Percentiles rank a stretch among this genome's conserved stretches.
These are phyloP conservation scores for Meda fulgida DNA, from an alignment of 2,797 vertebrate genomes.

Conservation along the genomic window DNA sequence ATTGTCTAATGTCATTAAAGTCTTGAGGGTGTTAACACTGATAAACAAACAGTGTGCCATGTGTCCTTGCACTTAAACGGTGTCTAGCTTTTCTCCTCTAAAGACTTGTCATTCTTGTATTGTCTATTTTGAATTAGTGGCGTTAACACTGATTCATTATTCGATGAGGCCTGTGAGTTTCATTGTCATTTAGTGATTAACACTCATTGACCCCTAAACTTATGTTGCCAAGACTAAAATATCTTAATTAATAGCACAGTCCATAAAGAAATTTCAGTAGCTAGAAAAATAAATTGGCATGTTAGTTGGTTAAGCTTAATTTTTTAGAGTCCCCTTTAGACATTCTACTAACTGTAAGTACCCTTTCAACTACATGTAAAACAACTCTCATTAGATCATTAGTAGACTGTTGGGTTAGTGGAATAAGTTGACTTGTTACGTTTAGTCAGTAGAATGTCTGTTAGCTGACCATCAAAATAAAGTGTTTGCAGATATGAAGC, in stretches of 20 bases:
- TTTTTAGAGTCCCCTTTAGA: background rate
- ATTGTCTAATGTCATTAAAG: conserved; percentile 23
- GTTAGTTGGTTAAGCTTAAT: background rate
- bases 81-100: conserved; percentile 9
- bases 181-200: background rate
- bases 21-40: conserved; percentile 25
- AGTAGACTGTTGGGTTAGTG: background rate
- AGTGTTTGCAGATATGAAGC: background rate
- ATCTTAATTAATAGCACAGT: background rate
- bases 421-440: background rate
- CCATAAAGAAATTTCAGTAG: background rate
- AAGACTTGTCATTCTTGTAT: background rate
- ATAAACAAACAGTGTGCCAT: conserved; percentile 23
- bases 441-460: background rate
- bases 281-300: background rate
- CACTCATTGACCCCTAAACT: background rate
- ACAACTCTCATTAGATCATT: background rate
- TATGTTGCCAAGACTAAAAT: background rate
- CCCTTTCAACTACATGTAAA: background rate
- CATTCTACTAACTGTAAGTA: background rate
- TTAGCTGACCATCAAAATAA: background rate
- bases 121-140: conserved; percentile 8
- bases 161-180: background rate
- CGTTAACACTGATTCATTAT: conserved; percentile 7
- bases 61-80: background rate